Evolutionary conservation across 2,797 vertebrate species (phyloP).

Genomic region (Xyrichtys novacula): DNA sequence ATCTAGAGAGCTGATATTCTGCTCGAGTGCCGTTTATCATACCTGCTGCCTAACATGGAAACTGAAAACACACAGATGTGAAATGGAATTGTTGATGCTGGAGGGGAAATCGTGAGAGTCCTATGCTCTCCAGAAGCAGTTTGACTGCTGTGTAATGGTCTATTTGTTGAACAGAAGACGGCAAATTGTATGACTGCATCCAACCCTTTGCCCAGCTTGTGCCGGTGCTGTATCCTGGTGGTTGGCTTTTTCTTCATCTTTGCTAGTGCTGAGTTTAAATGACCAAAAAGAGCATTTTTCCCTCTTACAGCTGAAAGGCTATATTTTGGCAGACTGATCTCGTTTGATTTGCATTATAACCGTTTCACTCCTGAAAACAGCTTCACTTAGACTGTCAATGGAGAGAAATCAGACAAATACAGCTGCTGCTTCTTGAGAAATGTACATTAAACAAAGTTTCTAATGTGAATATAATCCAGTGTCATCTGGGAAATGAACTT

Average conservation of each 20-base stretch:
- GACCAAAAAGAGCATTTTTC: conserved; percentile 2
- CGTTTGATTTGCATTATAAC: background rate
- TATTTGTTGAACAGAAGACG: conserved; percentile 19
- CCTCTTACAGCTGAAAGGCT: background rate
- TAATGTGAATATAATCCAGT: background rate
- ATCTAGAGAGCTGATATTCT: conserved; percentile 55
- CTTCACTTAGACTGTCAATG: too few species aligned
- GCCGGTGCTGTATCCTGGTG: background rate
- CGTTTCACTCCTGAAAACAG: background rate
- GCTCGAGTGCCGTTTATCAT: conserved; percentile 58
- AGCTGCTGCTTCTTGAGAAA: too few species aligned
- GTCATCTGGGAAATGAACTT: background rate
- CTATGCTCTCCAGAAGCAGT: conserved; percentile 26
- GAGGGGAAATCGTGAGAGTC: conserved; percentile 45
- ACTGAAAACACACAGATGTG: conserved; percentile 26
- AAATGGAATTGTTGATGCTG: conserved; percentile 50
- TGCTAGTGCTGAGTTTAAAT: background rate
- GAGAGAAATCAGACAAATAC: background rate
- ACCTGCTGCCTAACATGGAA: conserved; percentile 54
- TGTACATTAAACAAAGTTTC: background rate
- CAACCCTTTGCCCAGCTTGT: conserved; percentile 2
- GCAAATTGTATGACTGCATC: conserved; percentile 10
- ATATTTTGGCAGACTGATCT: background rate
- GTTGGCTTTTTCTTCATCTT: background rate
- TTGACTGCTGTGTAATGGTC: conserved; percentile 32